phyloP scores from a whole-genome alignment of 2,797 vertebrate genomes.

The Pseudomugil tenellus region DNA sequence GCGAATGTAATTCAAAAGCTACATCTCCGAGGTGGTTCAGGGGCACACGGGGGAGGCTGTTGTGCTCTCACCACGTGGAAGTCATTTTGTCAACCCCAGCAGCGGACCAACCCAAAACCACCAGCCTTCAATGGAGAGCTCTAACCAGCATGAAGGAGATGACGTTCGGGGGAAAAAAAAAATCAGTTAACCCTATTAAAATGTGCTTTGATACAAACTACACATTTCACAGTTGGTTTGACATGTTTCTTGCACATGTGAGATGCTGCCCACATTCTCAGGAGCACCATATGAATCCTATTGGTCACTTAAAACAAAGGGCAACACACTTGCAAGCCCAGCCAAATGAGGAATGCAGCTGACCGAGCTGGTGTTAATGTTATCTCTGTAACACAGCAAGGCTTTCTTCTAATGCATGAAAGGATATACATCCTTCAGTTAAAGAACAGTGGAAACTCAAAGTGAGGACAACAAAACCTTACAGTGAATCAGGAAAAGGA shows the following conservation, averaged over 20 bases:
- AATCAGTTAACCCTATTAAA: constrained; percentile 42
- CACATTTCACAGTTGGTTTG: constrained; percentile 30
- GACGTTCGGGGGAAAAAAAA: constrained; percentile 47
- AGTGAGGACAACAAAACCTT: constrained; percentile 23
- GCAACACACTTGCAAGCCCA: constrained; percentile 7
- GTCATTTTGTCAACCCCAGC: constrained; percentile 65
- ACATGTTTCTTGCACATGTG: constrained; percentile 44
- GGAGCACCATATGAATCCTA: not conserved
- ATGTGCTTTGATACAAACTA: constrained; percentile 47
- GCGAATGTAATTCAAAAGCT: constrained; percentile 8
- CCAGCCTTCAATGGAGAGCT: constrained; percentile 57
- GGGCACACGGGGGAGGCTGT: constrained; percentile 24
- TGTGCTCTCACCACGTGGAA: constrained; percentile 53
- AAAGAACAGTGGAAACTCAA: constrained; percentile 5
- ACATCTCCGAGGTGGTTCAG: constrained; percentile 25
- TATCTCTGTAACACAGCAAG: constrained; percentile 51
- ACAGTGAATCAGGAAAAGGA: constrained; percentile 35
- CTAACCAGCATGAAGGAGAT: constrained; percentile 38
- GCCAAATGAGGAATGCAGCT: constrained; percentile 33
- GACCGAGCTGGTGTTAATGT: constrained; percentile 33
- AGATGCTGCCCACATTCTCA: constrained; percentile 11
- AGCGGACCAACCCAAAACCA: constrained; percentile 76
- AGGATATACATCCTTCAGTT: constrained; percentile 29
- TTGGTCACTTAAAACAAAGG: constrained; percentile 51
- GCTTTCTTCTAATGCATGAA: constrained; percentile 15